Percentiles rank a stretch among this genome's conserved stretches.
Evolutionary conservation across 2,888 invertebrate genomes (phyloP).

Genomic region (Idaea aversata): DNA sequence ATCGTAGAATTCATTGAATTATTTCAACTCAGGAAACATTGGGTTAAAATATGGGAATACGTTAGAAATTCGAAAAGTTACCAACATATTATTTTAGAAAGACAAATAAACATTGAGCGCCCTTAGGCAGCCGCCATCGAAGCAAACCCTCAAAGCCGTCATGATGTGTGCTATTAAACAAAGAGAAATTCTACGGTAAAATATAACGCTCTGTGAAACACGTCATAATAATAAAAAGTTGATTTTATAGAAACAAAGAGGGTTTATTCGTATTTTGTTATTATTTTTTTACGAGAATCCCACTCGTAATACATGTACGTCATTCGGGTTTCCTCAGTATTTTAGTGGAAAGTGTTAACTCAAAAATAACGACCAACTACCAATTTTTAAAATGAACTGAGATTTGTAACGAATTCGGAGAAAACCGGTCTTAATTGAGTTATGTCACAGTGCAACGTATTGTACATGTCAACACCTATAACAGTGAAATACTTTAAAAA

Average conservation of each 20-base stretch:
- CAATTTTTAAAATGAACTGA: neutral
- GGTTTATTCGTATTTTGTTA: neutral
- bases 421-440: neutral
- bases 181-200: constrained; percentile 29
- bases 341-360: neutral
- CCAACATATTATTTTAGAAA: neutral
- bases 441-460: neutral
- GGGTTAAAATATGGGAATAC: neutral
- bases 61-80: neutral
- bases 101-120: neutral
- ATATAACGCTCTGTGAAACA: constrained; percentile 1
- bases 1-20: too few relatives aligned
- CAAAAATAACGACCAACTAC: neutral
- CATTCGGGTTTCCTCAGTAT: neutral
- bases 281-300: neutral
- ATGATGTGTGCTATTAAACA: constrained; percentile 49
- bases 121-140: neutral
- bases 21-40: too few relatives aligned
- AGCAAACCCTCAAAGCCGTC: constrained; percentile 40
- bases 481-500: too few relatives aligned
- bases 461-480: neutral
- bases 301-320: neutral
- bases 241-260: neutral
- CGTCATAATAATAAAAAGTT: neutral
- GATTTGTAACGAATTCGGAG: neutral